phyloP scores from a whole-genome alignment of 2,113 vertebrate genomes.

The Heloderma charlesbogerti region DNA sequence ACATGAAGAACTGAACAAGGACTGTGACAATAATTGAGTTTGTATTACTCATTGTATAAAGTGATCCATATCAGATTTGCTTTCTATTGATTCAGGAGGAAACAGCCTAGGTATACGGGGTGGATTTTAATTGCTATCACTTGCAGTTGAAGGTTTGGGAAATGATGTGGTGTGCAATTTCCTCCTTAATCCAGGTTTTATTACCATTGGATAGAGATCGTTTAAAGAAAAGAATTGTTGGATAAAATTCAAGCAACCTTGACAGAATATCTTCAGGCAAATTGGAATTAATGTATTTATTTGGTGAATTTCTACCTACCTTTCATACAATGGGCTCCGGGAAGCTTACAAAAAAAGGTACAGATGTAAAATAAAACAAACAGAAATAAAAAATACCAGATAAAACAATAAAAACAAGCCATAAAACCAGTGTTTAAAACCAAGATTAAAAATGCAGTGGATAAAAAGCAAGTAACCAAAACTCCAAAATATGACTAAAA shows the following conservation, averaged over 20 bases:
- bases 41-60: slow-evolving; percentile 41
- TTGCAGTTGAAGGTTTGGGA: slow-evolving; percentile 13
- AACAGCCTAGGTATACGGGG: slow-evolving; percentile 36
- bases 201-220: not conserved
- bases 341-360: not conserved
- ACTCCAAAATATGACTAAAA: not conserved
- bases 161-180: slow-evolving; percentile 13
- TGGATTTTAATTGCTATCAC: slow-evolving; percentile 48
- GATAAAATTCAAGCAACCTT: not conserved
- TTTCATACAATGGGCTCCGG: not conserved
- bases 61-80: slow-evolving; percentile 4
- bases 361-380: not conserved
- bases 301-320: not conserved
- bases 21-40: slow-evolving; percentile 61
- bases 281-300: not conserved
- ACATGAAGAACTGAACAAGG: slow-evolving; percentile 58
- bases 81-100: slow-evolving; percentile 37
- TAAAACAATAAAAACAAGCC: not conserved
- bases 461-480: not conserved
- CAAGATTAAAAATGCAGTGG: not conserved
- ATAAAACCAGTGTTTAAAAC: not conserved
- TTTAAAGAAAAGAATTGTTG: not conserved
- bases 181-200: slow-evolving; percentile 44
- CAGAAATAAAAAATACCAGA: not conserved
- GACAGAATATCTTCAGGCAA: not conserved